Percentiles rank a stretch among this genome's conserved stretches.
Evolutionary conservation across 37 sponge, comb jelly and placozoan genomes (phyloP).

Genomic region (Halichondria panicea): DNA sequence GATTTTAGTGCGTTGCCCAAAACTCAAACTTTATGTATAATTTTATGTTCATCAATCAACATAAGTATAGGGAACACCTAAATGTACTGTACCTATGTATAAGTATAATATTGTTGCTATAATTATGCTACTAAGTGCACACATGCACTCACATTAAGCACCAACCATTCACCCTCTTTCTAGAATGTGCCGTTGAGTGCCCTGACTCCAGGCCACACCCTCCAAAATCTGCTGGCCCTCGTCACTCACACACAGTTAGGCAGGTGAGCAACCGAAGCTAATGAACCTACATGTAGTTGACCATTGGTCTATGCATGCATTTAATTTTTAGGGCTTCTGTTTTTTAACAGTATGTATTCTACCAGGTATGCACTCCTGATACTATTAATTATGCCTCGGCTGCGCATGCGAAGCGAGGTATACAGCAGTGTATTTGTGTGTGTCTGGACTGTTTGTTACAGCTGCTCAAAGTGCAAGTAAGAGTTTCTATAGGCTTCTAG

Average conservation of each 20-base stretch:
- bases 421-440: too few species aligned
- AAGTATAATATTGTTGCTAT: background rate
- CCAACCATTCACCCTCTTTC: background rate
- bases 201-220: slow-evolving; percentile 50
- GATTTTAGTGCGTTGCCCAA: too few species aligned
- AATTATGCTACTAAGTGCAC: slow-evolving; percentile 4
- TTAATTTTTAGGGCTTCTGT: background rate
- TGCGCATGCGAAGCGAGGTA: too few species aligned
- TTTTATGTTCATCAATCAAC: too few species aligned
- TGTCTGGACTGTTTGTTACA: too few species aligned
- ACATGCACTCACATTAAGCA: background rate
- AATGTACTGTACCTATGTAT: background rate
- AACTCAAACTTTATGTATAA: too few species aligned
- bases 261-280: slow-evolving; percentile 33
- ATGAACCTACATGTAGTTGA: background rate
- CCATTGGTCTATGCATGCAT: background rate
- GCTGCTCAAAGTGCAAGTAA: too few species aligned
- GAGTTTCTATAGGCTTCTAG: too few species aligned
- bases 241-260: slow-evolving; percentile 69
- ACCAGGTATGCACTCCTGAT: too few species aligned
- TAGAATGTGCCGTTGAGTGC: slow-evolving; percentile 55
- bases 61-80: background rate
- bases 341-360: too few species aligned
- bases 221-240: slow-evolving; percentile 59
- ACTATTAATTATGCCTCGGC: too few species aligned